Evolutionary conservation across 2,797 vertebrate species (phyloP), one percentile per base, ranked within the genome.

Genomic region (Parauchenoglanis punctatus): DNA sequence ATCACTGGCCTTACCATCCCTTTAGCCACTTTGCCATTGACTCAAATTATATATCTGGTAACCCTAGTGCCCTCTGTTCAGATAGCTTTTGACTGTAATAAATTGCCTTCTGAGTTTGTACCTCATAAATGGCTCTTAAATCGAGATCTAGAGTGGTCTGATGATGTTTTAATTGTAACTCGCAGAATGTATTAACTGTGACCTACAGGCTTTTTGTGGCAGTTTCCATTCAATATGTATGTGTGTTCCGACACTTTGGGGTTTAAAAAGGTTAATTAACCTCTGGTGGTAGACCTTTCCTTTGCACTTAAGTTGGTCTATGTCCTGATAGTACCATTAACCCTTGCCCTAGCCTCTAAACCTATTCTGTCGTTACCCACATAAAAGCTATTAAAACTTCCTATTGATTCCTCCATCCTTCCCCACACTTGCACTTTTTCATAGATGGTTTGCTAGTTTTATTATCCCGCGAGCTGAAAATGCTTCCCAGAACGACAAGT

Each of bases 271-370:
- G 97, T 98, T 98, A 98, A 98, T 97, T 96, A 98, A 97, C 95
- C 97, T 96, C 96, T 97, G 96, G 96, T 96, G 96, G 95, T 93
- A 95, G 95, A 97, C 96, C 96, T 96, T 97, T 97, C 95, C 94
- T 96, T 95, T 96, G 96, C 97, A 96, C 96, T 97, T 96, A 97
- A 96, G 95, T 96, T 95, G 94, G 93, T 96, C 97, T 96, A 95
- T 96, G 96, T 97, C 96, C 96, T 97, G 97, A 97, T 97, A 96
- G 96, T 96, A 96, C 96, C 95, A 97, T 97, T 98, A 98, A 97
- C 97, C 97, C 94, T 89, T 90, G 95, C 95, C 95, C 96, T 97
- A 95, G 96, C 97, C 97, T 97, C 96, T 96, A 96, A 95, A 96
- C 96, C 97, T 92, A 89, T 93, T 94, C 96, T 96, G 96, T 97